Base-by-base conservation (phyloP, 1,140 invertebrate genomes). In the Platyscapa corneri region DNA sequence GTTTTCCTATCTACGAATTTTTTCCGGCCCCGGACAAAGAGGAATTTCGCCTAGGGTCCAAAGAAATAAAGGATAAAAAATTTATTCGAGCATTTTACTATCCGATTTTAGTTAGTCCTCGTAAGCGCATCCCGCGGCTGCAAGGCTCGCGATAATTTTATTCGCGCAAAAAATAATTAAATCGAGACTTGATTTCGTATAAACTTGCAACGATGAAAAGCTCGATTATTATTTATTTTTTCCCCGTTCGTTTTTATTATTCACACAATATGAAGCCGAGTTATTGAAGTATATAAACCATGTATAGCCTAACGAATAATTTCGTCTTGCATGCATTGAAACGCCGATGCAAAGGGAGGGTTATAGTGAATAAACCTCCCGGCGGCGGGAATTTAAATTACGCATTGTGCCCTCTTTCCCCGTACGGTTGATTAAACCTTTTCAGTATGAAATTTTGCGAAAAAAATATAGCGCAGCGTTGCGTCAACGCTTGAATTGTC, bases 391-490 rank as follows among this genome's bases (percentile, higher is more conserved):
- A 82, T 86, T 82, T 70, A 86, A 86, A 82, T 86, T 77, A 82
- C 79, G 72, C 46, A 76, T 86, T 86, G 79, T 82, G 32, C 56
- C 84, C 84, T 81, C 72, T 82, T 77, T 82, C 39, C 70, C 64
- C 39, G 18, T 14, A 53, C 34, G 84, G 46, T 86, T 86, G 84
- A 86, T 86, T 86, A 86, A 86, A 82, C 79, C 84, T 86, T 86
- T 86, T 82, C 84, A 82, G 37, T 0, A n/a, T 65, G 34, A 76
- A 81, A 42, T 75, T 80, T 85, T 79, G 7, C 23, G 37, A 30
- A 85, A 82, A 81, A 85, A 81, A 37, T n/a, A 64, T 74, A 46
- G 74, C 46, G n/a, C 70, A 65, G 20, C 20, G 20, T 64, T 74
- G 80, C 70, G 60, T 85, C 67, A 64, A 79, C 7, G 76, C 42